Evolutionary conservation across 2,888 invertebrate genomes (phyloP).

Genomic region (Tyria jacobaeae): DNA sequence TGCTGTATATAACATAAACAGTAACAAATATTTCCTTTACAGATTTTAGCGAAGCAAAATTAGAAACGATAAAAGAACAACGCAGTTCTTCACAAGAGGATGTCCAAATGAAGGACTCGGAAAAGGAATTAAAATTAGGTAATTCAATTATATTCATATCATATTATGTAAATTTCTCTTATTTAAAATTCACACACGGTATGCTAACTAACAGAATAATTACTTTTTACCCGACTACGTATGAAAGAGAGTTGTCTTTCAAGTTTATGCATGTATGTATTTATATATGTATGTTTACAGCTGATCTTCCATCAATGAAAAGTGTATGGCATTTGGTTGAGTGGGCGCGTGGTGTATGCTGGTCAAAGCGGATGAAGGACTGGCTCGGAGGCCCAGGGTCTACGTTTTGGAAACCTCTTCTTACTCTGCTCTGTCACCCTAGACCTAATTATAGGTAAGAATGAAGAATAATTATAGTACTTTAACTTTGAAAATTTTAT

Average conservation of each 20-base stretch:
- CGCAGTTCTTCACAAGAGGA: constrained; percentile 59
- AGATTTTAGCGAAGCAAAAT: constrained; percentile 76
- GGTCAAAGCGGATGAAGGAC: constrained; percentile 93
- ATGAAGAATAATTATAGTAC: no score
- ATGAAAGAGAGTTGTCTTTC: no score
- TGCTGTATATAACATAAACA: neutral
- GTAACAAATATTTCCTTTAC: neutral
- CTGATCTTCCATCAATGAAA: constrained; percentile 66
- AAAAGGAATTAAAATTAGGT: constrained; percentile 58
- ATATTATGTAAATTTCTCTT: no score
- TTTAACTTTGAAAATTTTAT: no score
- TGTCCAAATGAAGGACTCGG: constrained; percentile 64
- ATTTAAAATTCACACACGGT: no score
- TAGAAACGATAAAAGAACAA: constrained; percentile 64
- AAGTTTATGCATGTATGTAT: no score
- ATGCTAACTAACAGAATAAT: no score
- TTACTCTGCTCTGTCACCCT: constrained; percentile 91
- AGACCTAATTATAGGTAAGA: constrained; percentile 74
- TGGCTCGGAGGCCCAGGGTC: constrained; percentile 95
- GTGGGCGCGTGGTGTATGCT: constrained; percentile 93
- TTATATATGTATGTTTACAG: constrained; percentile 19
- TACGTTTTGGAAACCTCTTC: constrained; percentile 94
- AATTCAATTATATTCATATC: neutral
- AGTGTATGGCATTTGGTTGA: constrained; percentile 87
- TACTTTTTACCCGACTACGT: no score